Conservation (phyloP, 1,140 invertebrate species). For the Chironomus striatipennis region DNA sequence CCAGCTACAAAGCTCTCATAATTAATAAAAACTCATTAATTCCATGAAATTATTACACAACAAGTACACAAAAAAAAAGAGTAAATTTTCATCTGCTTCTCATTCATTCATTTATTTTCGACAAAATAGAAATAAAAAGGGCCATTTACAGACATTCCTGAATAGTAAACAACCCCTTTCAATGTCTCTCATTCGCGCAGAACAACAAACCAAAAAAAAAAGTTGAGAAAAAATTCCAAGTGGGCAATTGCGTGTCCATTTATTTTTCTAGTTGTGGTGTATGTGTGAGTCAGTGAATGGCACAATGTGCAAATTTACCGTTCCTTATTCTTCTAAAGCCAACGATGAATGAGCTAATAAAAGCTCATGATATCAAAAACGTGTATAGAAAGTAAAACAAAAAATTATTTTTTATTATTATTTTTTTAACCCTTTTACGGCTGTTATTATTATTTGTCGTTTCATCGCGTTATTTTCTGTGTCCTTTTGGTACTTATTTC, state of each 20-base stretch:
- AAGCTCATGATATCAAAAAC: not conserved
- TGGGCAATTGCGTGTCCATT: slow-evolving; percentile 19
- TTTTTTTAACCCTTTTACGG: too few relatives aligned
- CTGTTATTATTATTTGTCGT: too few relatives aligned
- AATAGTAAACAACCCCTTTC: not conserved
- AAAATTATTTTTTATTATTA: too few relatives aligned
- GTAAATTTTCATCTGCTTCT: not conserved
- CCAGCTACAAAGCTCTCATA: not conserved
- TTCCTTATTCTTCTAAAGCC: not conserved
- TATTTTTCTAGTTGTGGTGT: not conserved
- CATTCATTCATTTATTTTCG: not conserved
- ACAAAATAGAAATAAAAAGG: not conserved
- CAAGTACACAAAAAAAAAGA: slow-evolving; percentile 8
- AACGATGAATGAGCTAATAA: not conserved
- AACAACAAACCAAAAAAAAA: not conserved
- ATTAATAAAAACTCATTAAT: not conserved
- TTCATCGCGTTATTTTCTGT: too few relatives aligned
- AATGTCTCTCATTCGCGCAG: not conserved
- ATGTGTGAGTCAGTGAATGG: not conserved
- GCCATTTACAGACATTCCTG: slow-evolving; percentile 12
- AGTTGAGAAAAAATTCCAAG: not conserved
- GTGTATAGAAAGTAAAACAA: too few relatives aligned
- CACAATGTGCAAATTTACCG: slow-evolving; percentile 13
- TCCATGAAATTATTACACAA: slow-evolving; percentile 22
- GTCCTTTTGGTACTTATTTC: too few relatives aligned